Percentiles rank a stretch among this genome's conserved stretches.
These are phyloP conservation scores for Spinus pinus DNA, from an alignment of 2,797 vertebrate genomes.

Conservation along the genomic window DNA sequence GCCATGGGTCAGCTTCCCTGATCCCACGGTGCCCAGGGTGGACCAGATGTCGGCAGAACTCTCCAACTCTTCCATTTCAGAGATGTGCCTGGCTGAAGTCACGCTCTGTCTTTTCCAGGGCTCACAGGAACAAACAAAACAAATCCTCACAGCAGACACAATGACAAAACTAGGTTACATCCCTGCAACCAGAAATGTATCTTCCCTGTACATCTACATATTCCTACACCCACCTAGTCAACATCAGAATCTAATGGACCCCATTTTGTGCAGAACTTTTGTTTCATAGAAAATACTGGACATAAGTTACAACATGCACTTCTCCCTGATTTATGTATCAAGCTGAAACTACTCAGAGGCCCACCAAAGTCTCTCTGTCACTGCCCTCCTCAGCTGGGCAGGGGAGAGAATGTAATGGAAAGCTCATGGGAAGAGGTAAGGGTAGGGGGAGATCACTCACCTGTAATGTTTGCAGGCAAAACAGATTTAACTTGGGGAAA, in stretches of 20 bases:
- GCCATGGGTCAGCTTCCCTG: neutral
- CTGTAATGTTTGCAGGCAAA: fast-evolving
- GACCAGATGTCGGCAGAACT: neutral
- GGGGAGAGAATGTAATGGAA: neutral
- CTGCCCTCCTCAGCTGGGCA: neutral
- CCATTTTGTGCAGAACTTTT: neutral
- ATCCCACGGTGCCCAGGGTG: neutral
- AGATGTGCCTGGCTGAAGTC: neutral
- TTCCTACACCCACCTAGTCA: neutral
- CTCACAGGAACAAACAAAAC: neutral
- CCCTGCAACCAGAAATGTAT: neutral
- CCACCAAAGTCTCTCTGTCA: neutral
- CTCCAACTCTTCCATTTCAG: neutral
- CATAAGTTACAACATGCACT: neutral
- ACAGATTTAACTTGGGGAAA: neutral
- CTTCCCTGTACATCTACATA: neutral
- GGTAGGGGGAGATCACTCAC: neutral
- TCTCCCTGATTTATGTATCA: neutral
- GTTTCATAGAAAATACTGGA: neutral
- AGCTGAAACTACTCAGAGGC: neutral
- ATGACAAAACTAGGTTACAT: neutral
- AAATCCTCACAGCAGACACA: neutral
- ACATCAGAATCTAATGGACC: neutral
- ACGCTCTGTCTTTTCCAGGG: neutral
- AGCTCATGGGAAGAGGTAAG: fast-evolving